Percentiles rank a stretch among this genome's conserved stretches.
Conservation (phyloP, 2,113 vertebrate species). For the Motacilla tschutschensis region DNA sequence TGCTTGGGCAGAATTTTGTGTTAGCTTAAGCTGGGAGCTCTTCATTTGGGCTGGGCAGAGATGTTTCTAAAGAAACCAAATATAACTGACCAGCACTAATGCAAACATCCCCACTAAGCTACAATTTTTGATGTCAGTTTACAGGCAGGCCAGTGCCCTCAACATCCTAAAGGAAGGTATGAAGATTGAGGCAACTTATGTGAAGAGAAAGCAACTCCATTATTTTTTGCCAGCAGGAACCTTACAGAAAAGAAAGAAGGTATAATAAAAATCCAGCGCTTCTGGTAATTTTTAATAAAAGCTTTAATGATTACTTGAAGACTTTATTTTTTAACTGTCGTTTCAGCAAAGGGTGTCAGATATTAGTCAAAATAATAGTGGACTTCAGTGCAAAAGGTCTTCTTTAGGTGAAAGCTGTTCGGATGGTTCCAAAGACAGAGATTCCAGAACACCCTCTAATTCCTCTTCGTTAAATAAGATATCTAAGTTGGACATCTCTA, state of each 20-base stretch:
- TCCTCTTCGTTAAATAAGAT: conserved; percentile 74
- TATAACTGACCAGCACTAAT: neutral
- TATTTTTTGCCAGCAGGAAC: conserved; percentile 90
- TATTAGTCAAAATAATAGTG: conserved; percentile 76
- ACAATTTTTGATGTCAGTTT: conserved; percentile 75
- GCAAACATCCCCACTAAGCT: neutral
- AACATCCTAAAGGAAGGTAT: conserved; percentile 94
- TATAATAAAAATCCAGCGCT: conserved; percentile 27
- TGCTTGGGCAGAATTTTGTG: neutral
- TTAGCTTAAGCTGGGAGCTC: neutral
- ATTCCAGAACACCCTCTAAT: conserved; percentile 78
- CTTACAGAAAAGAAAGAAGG: conserved; percentile 93
- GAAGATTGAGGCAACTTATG: conserved; percentile 94
- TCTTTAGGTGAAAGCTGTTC: conserved; percentile 82
- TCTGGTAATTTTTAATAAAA: neutral
- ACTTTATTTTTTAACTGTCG: neutral
- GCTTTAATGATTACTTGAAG: neutral
- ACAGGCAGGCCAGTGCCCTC: conserved; percentile 93
- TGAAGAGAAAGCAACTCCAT: conserved; percentile 93
- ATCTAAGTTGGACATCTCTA: conserved; percentile 60
- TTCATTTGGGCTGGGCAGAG: neutral
- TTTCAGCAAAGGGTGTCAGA: conserved; percentile 84
- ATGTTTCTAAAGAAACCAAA: neutral
- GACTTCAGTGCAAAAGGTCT: conserved; percentile 78
- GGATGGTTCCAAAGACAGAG: conserved; percentile 83